Conservation (phyloP, 1,140 invertebrate species). For the Trissolcus basalis region DNA sequence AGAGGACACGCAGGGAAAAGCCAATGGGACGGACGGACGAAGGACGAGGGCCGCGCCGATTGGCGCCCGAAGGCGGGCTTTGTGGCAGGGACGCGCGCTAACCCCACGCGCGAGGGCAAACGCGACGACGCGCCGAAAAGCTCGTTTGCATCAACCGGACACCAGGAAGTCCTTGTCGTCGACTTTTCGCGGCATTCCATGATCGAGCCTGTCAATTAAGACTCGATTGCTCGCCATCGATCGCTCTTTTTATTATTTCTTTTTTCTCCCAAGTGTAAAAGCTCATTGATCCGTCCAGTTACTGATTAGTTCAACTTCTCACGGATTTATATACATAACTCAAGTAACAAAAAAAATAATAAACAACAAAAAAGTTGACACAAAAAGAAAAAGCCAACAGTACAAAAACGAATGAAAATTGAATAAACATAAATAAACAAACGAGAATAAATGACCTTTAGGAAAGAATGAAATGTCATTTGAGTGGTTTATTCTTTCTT, state of each 20-base stretch:
- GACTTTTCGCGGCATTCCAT: too few relatives aligned
- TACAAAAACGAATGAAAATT: too few relatives aligned
- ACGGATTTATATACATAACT: too few relatives aligned
- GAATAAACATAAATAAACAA: too few relatives aligned
- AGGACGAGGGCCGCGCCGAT: slow-evolving; percentile 41
- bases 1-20: slow-evolving; percentile 39
- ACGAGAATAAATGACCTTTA: too few relatives aligned
- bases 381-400: too few relatives aligned
- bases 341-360: too few relatives aligned
- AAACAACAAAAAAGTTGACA: neutral
- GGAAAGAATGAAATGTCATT: too few relatives aligned
- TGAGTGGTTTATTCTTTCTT: too few relatives aligned
- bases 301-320: neutral
- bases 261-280: too few relatives aligned
- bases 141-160: slow-evolving; percentile 10
- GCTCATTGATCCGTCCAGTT: neutral
- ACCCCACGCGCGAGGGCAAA: slow-evolving; percentile 17
- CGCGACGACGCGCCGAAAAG: slow-evolving; percentile 25
- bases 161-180: neutral
- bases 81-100: slow-evolving; percentile 38
- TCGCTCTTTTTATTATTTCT: neutral
- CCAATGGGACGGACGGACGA: slow-evolving; percentile 46
- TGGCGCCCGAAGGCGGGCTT: slow-evolving; percentile 26
- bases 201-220: too few relatives aligned
- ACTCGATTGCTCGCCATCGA: too few relatives aligned